Conservation (phyloP, 2,888 invertebrate genomes). For the Macrophya annulata region DNA sequence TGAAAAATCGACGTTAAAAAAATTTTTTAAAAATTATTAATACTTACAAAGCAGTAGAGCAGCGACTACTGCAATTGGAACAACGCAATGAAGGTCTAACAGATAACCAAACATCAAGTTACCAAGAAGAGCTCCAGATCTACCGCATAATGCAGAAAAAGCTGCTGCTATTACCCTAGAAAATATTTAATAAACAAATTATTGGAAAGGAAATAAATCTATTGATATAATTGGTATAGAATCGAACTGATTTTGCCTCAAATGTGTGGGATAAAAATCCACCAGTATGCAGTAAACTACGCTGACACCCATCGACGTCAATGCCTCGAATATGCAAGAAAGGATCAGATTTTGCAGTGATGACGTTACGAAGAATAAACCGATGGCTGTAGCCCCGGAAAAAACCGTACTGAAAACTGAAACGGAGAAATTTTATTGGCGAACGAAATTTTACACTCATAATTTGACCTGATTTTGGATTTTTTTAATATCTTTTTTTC, state of each 20-base stretch:
- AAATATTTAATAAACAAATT: slow-evolving; percentile 61
- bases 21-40: slow-evolving; percentile 13
- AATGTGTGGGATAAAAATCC: slow-evolving; percentile 90
- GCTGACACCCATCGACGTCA: slow-evolving; percentile 89
- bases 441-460: background rate
- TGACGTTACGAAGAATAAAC: slow-evolving; percentile 88
- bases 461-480: background rate
- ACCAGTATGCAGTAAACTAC: slow-evolving; percentile 90
- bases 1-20: background rate
- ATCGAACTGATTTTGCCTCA: slow-evolving; percentile 82
- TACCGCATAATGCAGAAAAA: slow-evolving; percentile 87
- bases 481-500: background rate
- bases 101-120: slow-evolving; percentile 89
- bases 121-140: slow-evolving; percentile 88
- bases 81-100: slow-evolving; percentile 88
- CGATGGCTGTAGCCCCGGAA: slow-evolving; percentile 86
- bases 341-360: slow-evolving; percentile 88
- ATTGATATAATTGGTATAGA: slow-evolving; percentile 52
- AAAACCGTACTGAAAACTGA: slow-evolving; percentile 88
- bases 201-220: slow-evolving; percentile 32
- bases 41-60: slow-evolving; percentile 87
- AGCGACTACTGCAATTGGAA: slow-evolving; percentile 87
- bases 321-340: slow-evolving; percentile 89
- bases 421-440: background rate
- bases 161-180: slow-evolving; percentile 90